These are phyloP conservation scores for Calameuta idolon DNA, from an alignment of 2,888 invertebrate genomes.

Conservation along the genomic window DNA sequence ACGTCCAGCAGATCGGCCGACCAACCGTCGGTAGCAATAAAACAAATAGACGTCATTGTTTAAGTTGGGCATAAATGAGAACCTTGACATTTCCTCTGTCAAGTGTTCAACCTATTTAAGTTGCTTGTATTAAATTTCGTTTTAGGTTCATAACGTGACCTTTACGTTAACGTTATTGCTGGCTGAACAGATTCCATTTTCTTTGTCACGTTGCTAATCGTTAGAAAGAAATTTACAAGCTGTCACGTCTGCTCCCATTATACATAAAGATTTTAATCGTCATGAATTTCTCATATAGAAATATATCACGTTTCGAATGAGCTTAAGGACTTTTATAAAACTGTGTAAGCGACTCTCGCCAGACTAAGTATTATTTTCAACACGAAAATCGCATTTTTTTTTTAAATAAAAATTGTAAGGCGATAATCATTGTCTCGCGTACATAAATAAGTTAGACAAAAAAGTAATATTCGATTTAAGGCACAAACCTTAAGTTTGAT, in stretches of 20 bases:
- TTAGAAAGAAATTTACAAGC: neutral
- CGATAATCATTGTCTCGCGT: neutral
- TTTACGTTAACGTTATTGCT: neutral
- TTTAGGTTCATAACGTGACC: neutral
- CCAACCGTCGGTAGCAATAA: conserved; percentile 17
- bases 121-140: neutral
- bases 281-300: neutral
- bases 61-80: conserved; percentile 8
- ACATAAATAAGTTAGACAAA: neutral
- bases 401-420: neutral
- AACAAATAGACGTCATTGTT: conserved; percentile 24
- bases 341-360: neutral
- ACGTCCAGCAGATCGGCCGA: conserved; percentile 20
- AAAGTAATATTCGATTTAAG: neutral
- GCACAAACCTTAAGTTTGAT: neutral
- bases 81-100: neutral
- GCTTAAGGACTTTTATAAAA: neutral
- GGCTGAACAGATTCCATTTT: neutral
- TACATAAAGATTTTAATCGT: neutral
- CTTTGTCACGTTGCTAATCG: neutral
- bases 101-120: conserved; percentile 9
- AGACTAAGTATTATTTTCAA: neutral
- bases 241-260: neutral
- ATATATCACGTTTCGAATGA: neutral
- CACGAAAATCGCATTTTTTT: neutral